A percentile compares a stretch with the other conserved stretches of the same genome.
Conservation (phyloP, 2,113 vertebrate genomes). For the Nicator chloris region DNA sequence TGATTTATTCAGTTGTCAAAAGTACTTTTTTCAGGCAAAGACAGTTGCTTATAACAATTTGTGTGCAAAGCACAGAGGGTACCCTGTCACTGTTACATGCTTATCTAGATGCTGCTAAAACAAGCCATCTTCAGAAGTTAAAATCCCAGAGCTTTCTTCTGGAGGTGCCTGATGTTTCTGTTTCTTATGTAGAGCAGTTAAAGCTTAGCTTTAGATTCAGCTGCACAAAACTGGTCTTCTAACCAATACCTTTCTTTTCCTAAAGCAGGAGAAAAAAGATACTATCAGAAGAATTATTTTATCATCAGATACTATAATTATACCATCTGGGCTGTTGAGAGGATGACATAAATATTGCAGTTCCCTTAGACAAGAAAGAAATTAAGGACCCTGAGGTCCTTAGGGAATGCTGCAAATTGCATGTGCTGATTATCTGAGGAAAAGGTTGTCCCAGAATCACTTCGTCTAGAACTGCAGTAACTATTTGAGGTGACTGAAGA, state of each 20-base stretch:
- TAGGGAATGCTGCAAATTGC: background rate
- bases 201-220: background rate
- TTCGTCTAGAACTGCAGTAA: background rate
- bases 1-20: constrained; percentile 29
- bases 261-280: background rate
- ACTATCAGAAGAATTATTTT: background rate
- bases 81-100: background rate
- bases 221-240: background rate
- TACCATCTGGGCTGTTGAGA: background rate
- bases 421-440: background rate
- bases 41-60: background rate
- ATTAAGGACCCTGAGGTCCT: background rate
- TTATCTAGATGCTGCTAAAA: background rate
- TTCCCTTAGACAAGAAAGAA: background rate
- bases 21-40: background rate
- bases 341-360: background rate
- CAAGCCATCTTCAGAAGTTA: background rate
- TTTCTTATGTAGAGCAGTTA: background rate
- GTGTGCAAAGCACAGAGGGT: background rate
- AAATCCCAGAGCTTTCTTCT: background rate
- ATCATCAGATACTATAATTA: background rate
- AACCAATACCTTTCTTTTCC: background rate
- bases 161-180: background rate
- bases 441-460: background rate
- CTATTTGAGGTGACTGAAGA: background rate